Evolutionary conservation across 2,797 vertebrate species (phyloP).

Genomic region (Allobates femoralis): DNA sequence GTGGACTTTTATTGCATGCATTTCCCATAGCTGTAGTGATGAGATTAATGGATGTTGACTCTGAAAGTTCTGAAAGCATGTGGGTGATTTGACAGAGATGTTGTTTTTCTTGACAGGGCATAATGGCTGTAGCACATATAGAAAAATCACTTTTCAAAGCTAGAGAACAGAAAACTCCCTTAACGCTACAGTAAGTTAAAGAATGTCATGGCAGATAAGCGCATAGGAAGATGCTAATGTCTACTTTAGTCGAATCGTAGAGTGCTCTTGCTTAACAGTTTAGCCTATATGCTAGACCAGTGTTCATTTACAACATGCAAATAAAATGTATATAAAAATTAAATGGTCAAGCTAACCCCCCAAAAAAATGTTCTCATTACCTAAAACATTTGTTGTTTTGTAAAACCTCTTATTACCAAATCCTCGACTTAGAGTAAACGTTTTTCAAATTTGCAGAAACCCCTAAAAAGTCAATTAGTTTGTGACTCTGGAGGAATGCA

Average conservation of each 20-base stretch:
- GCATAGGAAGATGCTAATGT: not conserved
- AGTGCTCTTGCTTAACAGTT: not conserved
- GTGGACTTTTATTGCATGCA: slow-evolving; percentile 4
- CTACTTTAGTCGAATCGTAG: not conserved
- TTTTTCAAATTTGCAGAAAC: no score
- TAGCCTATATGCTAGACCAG: no score
- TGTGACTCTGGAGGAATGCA: no score
- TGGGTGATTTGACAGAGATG: slow-evolving; percentile 51
- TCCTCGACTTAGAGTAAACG: no score
- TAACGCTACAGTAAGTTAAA: not conserved
- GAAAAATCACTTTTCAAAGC: slow-evolving; percentile 42
- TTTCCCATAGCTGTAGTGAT: slow-evolving; percentile 15
- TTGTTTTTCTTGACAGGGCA: slow-evolving; percentile 46
- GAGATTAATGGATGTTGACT: slow-evolving; percentile 56
- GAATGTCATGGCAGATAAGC: slow-evolving; percentile 21
- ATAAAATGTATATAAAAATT: no score
- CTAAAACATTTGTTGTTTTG: no score
- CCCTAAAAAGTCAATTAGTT: no score
- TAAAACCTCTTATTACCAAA: no score
- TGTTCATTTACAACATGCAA: no score
- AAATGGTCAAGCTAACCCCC: no score
- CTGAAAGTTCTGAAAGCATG: slow-evolving; percentile 44
- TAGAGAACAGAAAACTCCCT: slow-evolving; percentile 24
- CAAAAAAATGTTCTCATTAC: no score
- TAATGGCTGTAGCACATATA: slow-evolving; percentile 51